Evolutionary conservation across 2,797 vertebrate genomes (phyloP).

Genomic region (Mus caroli): DNA sequence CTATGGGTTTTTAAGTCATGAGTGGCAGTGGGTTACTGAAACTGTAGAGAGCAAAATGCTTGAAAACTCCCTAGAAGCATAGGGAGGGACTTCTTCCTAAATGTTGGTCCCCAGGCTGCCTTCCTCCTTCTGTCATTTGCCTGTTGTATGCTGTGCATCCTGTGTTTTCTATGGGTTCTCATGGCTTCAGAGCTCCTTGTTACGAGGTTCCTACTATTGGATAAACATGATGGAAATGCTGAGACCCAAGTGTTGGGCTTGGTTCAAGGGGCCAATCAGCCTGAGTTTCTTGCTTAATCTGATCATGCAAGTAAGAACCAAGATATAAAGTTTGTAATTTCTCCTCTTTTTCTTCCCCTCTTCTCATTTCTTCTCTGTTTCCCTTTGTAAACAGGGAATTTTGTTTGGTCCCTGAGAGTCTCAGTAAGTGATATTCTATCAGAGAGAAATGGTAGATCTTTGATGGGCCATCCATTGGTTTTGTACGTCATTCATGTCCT

Average conservation of each 20-base stretch:
- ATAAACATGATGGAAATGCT: background rate
- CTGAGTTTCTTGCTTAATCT: background rate
- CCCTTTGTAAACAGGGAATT: constrained; percentile 14
- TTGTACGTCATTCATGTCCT: background rate
- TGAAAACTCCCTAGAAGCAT: background rate
- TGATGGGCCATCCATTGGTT: background rate
- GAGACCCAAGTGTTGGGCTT: background rate
- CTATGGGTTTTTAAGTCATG: background rate
- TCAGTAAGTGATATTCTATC: background rate
- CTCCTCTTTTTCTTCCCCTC: no score
- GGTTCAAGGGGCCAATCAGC: background rate
- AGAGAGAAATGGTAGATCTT: background rate
- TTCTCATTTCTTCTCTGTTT: background rate
- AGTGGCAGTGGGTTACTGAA: background rate
- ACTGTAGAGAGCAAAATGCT: background rate
- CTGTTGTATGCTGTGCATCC: background rate
- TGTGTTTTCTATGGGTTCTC: background rate
- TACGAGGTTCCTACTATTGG: background rate
- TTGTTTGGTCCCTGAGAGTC: background rate
- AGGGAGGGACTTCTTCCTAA: no score
- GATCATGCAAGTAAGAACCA: background rate
- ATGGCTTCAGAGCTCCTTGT: background rate
- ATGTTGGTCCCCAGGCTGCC: background rate
- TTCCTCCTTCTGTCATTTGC: background rate
- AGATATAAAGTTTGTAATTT: background rate